These are phyloP conservation scores for Apamea monoglypha DNA, from an alignment of 2,888 invertebrate genomes.

Conservation along the genomic window DNA sequence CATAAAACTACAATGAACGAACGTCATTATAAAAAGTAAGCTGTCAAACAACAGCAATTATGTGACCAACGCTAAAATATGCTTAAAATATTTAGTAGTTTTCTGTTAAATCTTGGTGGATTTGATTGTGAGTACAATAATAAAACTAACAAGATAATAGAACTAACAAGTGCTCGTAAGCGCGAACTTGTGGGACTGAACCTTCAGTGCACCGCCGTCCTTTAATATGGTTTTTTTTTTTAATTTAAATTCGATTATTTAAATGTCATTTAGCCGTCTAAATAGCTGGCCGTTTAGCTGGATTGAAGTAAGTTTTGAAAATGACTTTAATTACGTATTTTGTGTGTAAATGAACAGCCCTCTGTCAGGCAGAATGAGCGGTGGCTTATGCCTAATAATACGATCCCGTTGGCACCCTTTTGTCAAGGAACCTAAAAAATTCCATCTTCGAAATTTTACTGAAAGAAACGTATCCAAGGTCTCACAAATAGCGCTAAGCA, in stretches of 20 bases:
- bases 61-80: slow-evolving; percentile 14
- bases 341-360: too few relatives aligned
- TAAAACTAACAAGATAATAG: too few relatives aligned
- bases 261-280: neutral
- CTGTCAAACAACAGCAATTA: slow-evolving; percentile 1
- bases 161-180: neutral
- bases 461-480: neutral
- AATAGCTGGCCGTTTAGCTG: neutral
- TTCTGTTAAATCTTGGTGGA: neutral
- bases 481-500: neutral
- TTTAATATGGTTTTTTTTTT: neutral
- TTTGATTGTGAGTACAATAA: neutral
- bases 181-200: neutral
- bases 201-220: neutral
- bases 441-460: neutral
- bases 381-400: neutral
- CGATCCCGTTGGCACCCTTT: neutral
- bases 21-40: neutral
- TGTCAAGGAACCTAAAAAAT: neutral
- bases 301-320: neutral
- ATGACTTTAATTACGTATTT: neutral
- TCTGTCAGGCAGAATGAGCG: neutral
- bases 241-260: neutral
- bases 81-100: neutral
- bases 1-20: neutral